Evolutionary conservation across 2,113 vertebrate genomes (phyloP), one percentile per base, ranked within the genome.

Genomic region (Tenebrosternarchus preto): DNA sequence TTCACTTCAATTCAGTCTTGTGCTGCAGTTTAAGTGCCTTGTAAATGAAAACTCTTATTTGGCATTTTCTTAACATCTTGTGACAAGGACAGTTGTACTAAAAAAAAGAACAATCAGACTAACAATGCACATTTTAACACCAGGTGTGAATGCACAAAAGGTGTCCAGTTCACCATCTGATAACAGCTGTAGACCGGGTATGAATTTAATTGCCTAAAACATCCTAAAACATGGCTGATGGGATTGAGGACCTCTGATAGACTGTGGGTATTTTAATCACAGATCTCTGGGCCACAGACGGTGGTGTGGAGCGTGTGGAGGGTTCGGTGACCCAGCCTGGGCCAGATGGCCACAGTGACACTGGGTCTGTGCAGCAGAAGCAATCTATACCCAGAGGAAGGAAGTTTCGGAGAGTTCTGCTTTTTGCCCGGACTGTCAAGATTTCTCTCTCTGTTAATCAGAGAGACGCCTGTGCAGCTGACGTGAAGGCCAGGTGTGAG

Each of bases 271-370:
- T 20, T 2, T 15, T 63, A 5, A 29, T 22, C 12, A 33, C 20
- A 78, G 25, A 73, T 72, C 43, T 78, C 31, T 66, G 43, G 60
- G 43, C 39, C 59, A 61, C 15, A 46, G 22, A 6, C 59, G 55
- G 70, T 63, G 73, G 27, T 16, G 69, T 61, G 73, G 39, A 84
- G 68, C 57, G 36, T 33, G 55, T 27, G 55, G 63, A 64, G 29
- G 55, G 19, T 70, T 69, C 36, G 36, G 31, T 70, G 76, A 76
- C 83, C 71, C 76, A 46, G 36, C 12, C 6, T 36, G 63, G 59
- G 73, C 46, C 80, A 76, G 80, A 82, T 85, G 80, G 80, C 50
- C 63, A 27, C 68, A 17, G 33, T 55, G 68, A 53, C 71, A 78
- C 83, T 71, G 76, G 67, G 59, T 75, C 64, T 71, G 76, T 9